Base-by-base conservation (phyloP, 2,113 vertebrate genomes). In the Oncorhynchus kisutch region DNA sequence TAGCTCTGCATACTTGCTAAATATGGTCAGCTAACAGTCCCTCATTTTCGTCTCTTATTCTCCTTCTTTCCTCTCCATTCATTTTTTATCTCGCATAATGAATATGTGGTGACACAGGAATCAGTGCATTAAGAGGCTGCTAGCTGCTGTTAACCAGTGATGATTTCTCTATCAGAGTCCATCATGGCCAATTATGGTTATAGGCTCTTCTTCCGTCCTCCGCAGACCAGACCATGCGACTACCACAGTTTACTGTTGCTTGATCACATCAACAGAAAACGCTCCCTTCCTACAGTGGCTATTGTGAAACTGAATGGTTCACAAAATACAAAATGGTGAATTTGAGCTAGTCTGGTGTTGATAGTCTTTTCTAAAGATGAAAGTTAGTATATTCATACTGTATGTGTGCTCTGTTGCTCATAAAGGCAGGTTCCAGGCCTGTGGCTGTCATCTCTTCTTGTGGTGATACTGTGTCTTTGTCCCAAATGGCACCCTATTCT, bases 121-220 rank as follows among this genome's bases (percentile, higher is more conserved):
- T 31, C 29, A 67, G 16, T 22, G 29, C 31, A 25, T 68, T 70
- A 51, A 31, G 20, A 76, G 70, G 54, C 45, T 31, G 65, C 29
- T 31, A 1, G 39, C 25, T 54, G 69, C 8, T 54, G 22, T 39
- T 71, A 72, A 18, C 45, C 24, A 54, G 67, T 24, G 67, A 60
- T 14, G 71, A 78, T 73, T 74, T 59, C 27, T 70, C 24, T 66
- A 57, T 75, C 25, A n/a, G 64, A 49, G 57, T 11, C 74, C 29
- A 68, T 79, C 75, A 72, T 74, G 77, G 25, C 51, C 67, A 76
- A 81, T 78, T 78, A 78, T 62, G 49, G 81, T 73, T 62, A 48
- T 65, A 65, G 71, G 70, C 64, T 70, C 4, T 54, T 73, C 39
- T 65, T 39, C 68, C 29, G 54, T 49, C 45, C 57, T 67, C 54